These are phyloP conservation scores for Parazoanthus swiftii DNA, from an alignment of 92 coral and sea anemone species.

Conservation along the genomic window DNA sequence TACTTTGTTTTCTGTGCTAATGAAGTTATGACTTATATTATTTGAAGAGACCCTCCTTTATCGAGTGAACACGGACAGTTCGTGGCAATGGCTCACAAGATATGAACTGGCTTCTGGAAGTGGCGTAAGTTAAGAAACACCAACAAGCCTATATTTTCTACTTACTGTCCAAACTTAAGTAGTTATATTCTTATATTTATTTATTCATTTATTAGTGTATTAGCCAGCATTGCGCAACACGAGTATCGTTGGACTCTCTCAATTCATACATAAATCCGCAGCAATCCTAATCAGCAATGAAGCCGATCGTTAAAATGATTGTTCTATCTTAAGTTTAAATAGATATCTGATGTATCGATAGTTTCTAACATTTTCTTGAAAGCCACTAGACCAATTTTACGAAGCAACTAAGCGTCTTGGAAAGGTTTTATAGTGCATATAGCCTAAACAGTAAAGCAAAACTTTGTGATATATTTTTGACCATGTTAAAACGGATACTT, in stretches of 20 bases:
- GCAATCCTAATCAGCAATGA: not conserved
- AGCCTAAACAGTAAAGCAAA: not conserved
- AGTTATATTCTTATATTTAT: not conserved
- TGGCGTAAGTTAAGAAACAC: slow-evolving; percentile 52
- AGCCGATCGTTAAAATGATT: not conserved
- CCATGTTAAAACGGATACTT: too few species aligned
- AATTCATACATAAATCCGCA: too few species aligned
- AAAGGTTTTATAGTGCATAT: not conserved
- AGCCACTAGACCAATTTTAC: not conserved
- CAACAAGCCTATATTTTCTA: not conserved
- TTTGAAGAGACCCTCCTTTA: slow-evolving; percentile 52
- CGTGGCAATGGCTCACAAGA: slow-evolving; percentile 73
- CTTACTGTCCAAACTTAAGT: not conserved
- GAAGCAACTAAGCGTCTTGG: not conserved
- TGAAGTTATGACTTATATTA: not conserved
- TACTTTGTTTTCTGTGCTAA: not conserved
- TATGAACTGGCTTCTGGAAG: slow-evolving; percentile 61
- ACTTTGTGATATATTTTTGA: too few species aligned
- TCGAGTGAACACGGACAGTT: slow-evolving; percentile 37
- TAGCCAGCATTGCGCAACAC: too few species aligned
- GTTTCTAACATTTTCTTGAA: too few species aligned
- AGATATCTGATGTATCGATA: too few species aligned
- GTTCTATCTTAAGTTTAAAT: not conserved
- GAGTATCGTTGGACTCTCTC: too few species aligned
- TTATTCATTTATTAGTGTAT: not conserved